Evolutionary conservation across 2,113 vertebrate species (phyloP).

Genomic region (Oryzias celebensis): DNA sequence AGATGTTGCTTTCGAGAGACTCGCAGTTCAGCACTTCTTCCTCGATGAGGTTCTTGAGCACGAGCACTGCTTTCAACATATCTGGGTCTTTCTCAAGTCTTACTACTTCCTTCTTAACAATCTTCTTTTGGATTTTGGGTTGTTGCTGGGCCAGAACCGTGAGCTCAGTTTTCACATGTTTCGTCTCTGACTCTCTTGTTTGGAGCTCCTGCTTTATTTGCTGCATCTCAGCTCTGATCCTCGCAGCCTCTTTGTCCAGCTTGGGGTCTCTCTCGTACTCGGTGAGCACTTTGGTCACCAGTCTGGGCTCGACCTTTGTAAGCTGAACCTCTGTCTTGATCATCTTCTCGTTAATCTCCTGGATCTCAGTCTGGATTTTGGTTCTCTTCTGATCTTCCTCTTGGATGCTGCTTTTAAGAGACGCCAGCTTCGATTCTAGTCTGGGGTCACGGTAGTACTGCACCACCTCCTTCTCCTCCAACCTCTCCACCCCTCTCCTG

Average conservation of each 20-base stretch:
- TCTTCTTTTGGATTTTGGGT: constrained; percentile 81
- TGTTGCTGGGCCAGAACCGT: constrained; percentile 80
- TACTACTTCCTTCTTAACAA: constrained; percentile 91
- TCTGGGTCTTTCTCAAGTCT: constrained; percentile 89
- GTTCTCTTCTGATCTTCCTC: constrained; percentile 77
- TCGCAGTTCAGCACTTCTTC: constrained; percentile 76
- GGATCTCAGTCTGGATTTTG: constrained; percentile 76
- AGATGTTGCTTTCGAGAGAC: constrained; percentile 72
- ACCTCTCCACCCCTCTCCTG: constrained; percentile 86
- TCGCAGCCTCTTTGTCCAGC: constrained; percentile 81
- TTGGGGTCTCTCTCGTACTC: constrained; percentile 88
- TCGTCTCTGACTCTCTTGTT: constrained; percentile 57
- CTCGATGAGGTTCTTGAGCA: constrained; percentile 77
- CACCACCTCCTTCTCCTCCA: constrained; percentile 93
- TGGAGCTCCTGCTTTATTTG: constrained; percentile 75
- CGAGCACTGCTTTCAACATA: constrained; percentile 83
- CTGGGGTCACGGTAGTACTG: constrained; percentile 90
- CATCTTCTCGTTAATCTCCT: constrained; percentile 73
- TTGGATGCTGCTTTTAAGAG: constrained; percentile 74
- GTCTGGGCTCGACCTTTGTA: constrained; percentile 76
- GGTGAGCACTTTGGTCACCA: constrained; percentile 90
- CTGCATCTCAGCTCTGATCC: constrained; percentile 80
- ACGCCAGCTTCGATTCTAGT: constrained; percentile 78
- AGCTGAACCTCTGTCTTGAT: constrained; percentile 76
- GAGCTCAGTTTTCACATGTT: constrained; percentile 81